Conservation (phyloP, 2,113 vertebrate genomes). For the Muntiacus muntjak region DNA sequence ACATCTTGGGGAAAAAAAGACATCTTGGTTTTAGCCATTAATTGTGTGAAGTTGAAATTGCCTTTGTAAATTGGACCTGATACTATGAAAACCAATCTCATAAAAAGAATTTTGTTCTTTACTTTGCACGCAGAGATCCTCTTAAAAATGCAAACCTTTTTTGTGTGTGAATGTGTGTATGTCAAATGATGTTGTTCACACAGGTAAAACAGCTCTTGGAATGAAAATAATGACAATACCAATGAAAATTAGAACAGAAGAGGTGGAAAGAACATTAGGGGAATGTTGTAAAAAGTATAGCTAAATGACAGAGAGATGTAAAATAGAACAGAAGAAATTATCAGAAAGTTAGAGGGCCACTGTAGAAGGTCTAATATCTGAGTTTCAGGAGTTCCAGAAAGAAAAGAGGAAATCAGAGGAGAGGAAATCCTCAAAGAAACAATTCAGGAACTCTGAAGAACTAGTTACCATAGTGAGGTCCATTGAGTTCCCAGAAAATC, state of each 20-base stretch:
- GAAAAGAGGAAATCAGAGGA: background rate
- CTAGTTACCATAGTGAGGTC: background rate
- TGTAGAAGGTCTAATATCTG: background rate
- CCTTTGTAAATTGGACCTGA: background rate
- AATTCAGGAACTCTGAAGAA: background rate
- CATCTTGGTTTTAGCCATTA: background rate
- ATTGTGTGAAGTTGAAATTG: background rate
- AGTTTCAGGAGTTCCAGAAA: background rate
- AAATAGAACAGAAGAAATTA: constrained; percentile 1
- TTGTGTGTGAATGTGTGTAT: background rate
- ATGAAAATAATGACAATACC: background rate
- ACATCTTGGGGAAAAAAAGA: background rate
- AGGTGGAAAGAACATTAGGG: background rate
- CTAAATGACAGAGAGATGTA: background rate
- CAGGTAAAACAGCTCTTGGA: background rate
- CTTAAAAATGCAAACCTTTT: background rate
- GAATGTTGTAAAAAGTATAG: background rate
- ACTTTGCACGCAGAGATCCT: background rate
- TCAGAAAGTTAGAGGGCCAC: background rate
- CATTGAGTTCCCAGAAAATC: background rate
- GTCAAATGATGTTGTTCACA: background rate
- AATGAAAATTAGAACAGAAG: background rate
- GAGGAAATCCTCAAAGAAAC: constrained; percentile 24
- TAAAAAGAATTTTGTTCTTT: background rate
- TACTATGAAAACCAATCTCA: background rate